A percentile compares a stretch with the other conserved stretches of the same genome.
These are phyloP conservation scores for Pitangus sulphuratus DNA, from an alignment of 2,797 vertebrate species.

Conservation along the genomic window DNA sequence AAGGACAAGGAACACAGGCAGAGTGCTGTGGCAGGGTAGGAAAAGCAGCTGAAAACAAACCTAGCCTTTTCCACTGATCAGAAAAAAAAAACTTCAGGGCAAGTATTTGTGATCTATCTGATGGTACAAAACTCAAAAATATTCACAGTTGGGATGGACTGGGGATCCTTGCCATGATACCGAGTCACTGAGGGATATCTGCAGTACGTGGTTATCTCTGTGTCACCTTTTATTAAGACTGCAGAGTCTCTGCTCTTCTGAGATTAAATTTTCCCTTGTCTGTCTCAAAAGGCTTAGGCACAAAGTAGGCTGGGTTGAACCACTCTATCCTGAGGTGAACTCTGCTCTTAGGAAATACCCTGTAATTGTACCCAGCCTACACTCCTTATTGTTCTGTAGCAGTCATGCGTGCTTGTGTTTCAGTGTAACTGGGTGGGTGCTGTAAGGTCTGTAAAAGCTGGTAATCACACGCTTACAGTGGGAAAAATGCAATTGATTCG, in stretches of 20 bases:
- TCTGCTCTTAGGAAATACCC: background rate
- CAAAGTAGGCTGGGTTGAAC: background rate
- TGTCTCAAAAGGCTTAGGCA: background rate
- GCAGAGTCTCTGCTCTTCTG: background rate
- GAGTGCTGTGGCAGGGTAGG: background rate
- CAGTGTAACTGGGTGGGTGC: background rate
- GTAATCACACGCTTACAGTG: accelerated
- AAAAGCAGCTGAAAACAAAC: background rate
- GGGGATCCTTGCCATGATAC: background rate
- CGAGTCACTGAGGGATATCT: background rate
- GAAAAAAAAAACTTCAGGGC: background rate
- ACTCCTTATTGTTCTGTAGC: background rate
- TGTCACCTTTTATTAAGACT: background rate
- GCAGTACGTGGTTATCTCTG: background rate
- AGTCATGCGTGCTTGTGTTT: background rate
- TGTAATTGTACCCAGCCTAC: background rate
- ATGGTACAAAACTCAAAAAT: background rate
- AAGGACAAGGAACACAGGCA: background rate
- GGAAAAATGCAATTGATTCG: background rate
- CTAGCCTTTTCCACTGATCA: background rate
- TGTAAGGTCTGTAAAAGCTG: background rate
- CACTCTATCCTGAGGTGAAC: background rate
- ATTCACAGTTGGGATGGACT: background rate
- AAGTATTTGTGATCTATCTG: background rate
- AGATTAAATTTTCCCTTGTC: background rate